Percentiles rank a stretch among this genome's conserved stretches.
Evolutionary conservation across 2,113 vertebrate species (phyloP).

Genomic region (Corydoras sp.): DNA sequence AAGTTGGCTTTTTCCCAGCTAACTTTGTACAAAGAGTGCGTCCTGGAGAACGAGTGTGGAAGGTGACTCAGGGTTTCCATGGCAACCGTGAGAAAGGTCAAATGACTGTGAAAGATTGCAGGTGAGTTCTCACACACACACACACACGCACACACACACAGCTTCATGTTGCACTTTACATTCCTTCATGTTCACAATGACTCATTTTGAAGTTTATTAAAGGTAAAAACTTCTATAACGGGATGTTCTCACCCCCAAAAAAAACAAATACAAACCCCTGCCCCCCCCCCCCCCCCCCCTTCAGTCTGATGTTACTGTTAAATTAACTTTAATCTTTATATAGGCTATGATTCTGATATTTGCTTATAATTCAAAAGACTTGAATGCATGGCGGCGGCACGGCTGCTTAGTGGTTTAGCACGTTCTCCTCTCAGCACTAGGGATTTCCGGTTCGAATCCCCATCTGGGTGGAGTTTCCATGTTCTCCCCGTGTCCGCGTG

Average conservation of each 20-base stretch:
- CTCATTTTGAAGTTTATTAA: background rate
- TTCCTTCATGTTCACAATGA: background rate
- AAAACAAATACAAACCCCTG: no score
- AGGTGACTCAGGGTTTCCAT: constrained; percentile 74
- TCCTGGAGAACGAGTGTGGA: constrained; percentile 83
- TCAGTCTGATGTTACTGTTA: no score
- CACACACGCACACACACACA: constrained; percentile 18
- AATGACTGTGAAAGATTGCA: constrained; percentile 84
- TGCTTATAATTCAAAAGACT: no score
- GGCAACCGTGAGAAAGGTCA: constrained; percentile 81
- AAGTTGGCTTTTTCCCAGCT: constrained; percentile 85
- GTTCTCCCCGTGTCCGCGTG: no score
- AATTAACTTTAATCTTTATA: no score
- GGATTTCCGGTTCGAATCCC: no score
- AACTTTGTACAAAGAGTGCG: constrained; percentile 89
- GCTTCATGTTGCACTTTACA: background rate
- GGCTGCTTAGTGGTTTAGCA: no score
- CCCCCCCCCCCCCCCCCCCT: no score
- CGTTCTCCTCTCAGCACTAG: no score
- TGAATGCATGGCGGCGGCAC: no score
- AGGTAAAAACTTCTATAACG: background rate
- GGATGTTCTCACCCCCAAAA: background rate
- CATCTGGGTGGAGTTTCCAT: no score
- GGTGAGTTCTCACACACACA: constrained; percentile 56
- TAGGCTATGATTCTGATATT: no score